Conservation (phyloP, 2,113 vertebrate species). For the Oreochromis niloticus region DNA sequence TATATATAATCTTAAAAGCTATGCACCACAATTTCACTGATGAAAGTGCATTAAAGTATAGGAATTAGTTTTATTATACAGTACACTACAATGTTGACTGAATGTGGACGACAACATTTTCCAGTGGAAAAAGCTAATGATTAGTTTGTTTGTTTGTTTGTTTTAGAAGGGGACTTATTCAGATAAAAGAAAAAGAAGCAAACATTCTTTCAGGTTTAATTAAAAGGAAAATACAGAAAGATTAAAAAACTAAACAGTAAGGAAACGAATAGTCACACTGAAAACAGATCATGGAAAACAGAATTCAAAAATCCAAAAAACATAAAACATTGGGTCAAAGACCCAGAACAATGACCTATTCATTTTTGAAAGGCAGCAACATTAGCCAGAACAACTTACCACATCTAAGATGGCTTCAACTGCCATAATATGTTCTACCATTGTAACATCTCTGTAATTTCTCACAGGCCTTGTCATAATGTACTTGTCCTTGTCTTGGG, state of each 20-base stretch:
- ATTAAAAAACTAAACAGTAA: not conserved
- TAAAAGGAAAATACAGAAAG: not conserved
- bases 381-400: not conserved
- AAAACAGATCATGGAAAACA: not conserved
- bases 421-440: rapidly evolving
- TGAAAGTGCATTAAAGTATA: no score
- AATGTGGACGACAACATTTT: not conserved
- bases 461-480: not conserved
- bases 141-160: not conserved
- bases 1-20: no score
- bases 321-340: not conserved
- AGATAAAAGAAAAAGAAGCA: not conserved
- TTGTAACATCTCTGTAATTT: rapidly evolving
- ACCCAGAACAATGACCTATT: not conserved
- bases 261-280: not conserved
- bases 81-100: not conserved
- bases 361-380: not conserved
- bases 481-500: not conserved
- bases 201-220: not conserved
- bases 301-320: not conserved
- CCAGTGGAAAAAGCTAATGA: not conserved
- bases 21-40: no score
- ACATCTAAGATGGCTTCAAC: not conserved
- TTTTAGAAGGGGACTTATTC: not conserved
- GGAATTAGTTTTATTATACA: no score